Percentiles rank a stretch among this genome's conserved stretches.
phyloP scores from a whole-genome alignment of 2,113 vertebrate genomes.

The Corythoichthys haematopterus region DNA sequence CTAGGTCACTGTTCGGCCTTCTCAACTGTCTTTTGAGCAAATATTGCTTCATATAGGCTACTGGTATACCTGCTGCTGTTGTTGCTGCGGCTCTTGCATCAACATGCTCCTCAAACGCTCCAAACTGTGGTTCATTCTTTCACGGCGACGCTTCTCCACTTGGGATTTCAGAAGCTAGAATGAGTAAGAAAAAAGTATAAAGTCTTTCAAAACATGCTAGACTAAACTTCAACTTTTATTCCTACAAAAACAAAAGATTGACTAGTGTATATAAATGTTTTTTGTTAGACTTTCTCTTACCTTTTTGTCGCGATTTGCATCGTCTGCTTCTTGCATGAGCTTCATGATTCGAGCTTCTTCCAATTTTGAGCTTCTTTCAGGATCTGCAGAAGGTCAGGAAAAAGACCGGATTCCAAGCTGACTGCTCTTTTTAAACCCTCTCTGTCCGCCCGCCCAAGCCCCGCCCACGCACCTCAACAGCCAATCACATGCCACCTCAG shows the following conservation, averaged over 20 bases:
- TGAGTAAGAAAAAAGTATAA: neutral
- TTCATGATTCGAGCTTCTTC: constrained; percentile 2
- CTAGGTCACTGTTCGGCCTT: neutral
- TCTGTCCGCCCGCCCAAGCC: neutral
- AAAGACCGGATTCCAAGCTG: neutral
- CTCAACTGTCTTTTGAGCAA: neutral
- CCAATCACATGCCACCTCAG: neutral
- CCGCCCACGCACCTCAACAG: neutral
- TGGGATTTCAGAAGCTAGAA: constrained; percentile 6
- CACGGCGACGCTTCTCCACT: constrained; percentile 11
- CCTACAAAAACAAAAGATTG: too few species aligned
- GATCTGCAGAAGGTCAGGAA: neutral
- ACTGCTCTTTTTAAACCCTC: neutral
- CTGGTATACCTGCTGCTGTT: neutral
- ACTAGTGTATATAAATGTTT: too few species aligned
- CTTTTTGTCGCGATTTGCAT: constrained; percentile 1
- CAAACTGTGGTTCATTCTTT: constrained; percentile 11
- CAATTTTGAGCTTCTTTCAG: neutral
- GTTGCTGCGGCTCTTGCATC: neutral
- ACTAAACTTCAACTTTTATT: neutral
- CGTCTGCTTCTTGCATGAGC: constrained; percentile 5
- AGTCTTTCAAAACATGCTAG: neutral
- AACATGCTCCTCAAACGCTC: constrained; percentile 13
- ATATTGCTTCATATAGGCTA: neutral
- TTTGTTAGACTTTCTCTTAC: neutral